Conservation (phyloP, 2,797 vertebrate species). For the Pterois miles region DNA sequence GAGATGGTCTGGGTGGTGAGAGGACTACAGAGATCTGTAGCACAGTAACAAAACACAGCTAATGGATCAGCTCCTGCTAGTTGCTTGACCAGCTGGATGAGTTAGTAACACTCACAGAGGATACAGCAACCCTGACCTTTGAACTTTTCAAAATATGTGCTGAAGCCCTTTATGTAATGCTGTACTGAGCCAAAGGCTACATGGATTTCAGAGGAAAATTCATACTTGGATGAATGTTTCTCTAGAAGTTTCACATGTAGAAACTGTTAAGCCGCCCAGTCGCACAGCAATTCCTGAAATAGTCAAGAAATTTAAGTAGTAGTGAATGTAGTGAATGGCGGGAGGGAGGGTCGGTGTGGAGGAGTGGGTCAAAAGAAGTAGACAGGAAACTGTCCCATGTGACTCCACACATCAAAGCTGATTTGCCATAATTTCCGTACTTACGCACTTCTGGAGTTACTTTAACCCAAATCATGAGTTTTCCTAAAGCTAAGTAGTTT, state of each 20-base stretch:
- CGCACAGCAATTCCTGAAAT: too few species aligned
- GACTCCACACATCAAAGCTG: too few species aligned
- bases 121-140: neutral
- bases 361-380: too few species aligned
- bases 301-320: too few species aligned
- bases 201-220: neutral
- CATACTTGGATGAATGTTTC: neutral
- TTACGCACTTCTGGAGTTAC: too few species aligned
- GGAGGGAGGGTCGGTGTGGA: too few species aligned
- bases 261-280: neutral
- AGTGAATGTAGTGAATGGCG: too few species aligned
- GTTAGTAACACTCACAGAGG: neutral
- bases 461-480: too few species aligned
- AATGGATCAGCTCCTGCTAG: constrained; percentile 2
- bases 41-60: constrained; percentile 3
- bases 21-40: neutral
- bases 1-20: neutral
- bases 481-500: too few species aligned
- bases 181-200: neutral
- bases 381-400: too few species aligned
- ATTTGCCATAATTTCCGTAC: too few species aligned
- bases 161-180: neutral
- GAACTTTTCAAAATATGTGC: neutral
- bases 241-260: neutral
- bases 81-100: neutral